A percentile compares a stretch with the other conserved stretches of the same genome.
phyloP scores from a whole-genome alignment of 2,888 invertebrate genomes.

The Andrena trimmerana region DNA sequence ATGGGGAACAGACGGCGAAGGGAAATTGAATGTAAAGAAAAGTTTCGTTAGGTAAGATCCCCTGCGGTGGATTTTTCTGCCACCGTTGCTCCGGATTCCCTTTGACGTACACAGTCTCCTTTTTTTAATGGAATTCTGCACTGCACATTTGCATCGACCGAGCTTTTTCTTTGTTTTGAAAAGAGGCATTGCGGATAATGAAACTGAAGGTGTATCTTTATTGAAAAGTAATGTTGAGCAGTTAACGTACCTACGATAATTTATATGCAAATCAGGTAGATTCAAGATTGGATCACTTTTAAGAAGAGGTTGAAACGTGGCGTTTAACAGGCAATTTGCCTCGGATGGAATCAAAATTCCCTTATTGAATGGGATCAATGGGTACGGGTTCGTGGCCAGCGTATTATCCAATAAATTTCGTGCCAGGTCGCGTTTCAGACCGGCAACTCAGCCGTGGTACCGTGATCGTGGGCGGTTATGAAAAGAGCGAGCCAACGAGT shows the following conservation, averaged over 20 bases:
- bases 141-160: too few species aligned
- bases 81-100: background rate
- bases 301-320: background rate
- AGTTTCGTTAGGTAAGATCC: slow-evolving; percentile 2
- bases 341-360: slow-evolving; percentile 3
- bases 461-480: slow-evolving; percentile 7
- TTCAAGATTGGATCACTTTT: too few species aligned
- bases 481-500: slow-evolving; percentile 23
- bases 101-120: background rate
- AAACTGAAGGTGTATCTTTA: too few species aligned
- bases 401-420: slow-evolving; percentile 21
- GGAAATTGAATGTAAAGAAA: slow-evolving; percentile 51
- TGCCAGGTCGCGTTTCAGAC: slow-evolving; percentile 4
- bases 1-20: slow-evolving; percentile 10
- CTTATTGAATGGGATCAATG: slow-evolving; percentile 4
- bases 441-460: slow-evolving; percentile 9
- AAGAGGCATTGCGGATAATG: too few species aligned
- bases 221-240: too few species aligned
- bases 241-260: too few species aligned
- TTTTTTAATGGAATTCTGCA: background rate
- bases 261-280: too few species aligned
- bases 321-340: background rate
- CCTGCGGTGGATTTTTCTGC: slow-evolving; percentile 23
- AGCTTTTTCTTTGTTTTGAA: too few species aligned
- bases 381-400: background rate